Evolutionary conservation across 1,140 invertebrate species (phyloP).

Genomic region (Pseudomyrmex concolor): DNA sequence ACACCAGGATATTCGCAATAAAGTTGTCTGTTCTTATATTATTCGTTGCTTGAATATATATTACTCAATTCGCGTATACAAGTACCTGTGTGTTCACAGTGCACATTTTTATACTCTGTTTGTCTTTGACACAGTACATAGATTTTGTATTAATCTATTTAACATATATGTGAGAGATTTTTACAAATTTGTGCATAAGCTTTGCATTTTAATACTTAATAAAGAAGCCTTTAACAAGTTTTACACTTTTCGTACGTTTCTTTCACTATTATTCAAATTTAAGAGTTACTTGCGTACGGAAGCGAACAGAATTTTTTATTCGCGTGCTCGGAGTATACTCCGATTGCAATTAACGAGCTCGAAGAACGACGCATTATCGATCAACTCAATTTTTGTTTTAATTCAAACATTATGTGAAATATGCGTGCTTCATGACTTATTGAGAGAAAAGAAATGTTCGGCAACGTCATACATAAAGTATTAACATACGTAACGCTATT

Average conservation of each 20-base stretch:
- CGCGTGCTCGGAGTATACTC: too few species aligned
- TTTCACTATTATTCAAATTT: background rate
- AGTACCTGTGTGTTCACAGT: background rate
- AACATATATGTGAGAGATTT: too few species aligned
- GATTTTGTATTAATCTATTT: too few species aligned
- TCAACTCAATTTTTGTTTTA: slow-evolving; percentile 13
- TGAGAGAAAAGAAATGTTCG: slow-evolving; percentile 61
- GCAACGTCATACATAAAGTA: slow-evolving; percentile 48
- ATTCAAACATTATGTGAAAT: slow-evolving; percentile 49
- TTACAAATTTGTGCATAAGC: background rate
- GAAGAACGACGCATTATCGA: slow-evolving; percentile 1
- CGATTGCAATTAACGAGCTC: slow-evolving; percentile 27
- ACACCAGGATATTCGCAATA: background rate
- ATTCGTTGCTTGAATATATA: slow-evolving; percentile 9
- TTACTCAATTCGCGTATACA: background rate
- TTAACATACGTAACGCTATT: slow-evolving; percentile 52
- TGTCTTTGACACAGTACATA: too few species aligned
- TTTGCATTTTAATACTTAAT: background rate
- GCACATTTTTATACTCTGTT: background rate
- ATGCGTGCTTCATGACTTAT: slow-evolving; percentile 52
- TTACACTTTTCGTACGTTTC: background rate
- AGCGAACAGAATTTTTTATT: background rate
- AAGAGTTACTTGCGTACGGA: background rate
- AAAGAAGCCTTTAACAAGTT: slow-evolving; percentile 2
- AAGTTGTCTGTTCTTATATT: background rate